Percentiles rank a stretch among this genome's conserved stretches.
Evolutionary conservation across 1,140 invertebrate species (phyloP).

Genomic region (Teleopsis dalmanni): DNA sequence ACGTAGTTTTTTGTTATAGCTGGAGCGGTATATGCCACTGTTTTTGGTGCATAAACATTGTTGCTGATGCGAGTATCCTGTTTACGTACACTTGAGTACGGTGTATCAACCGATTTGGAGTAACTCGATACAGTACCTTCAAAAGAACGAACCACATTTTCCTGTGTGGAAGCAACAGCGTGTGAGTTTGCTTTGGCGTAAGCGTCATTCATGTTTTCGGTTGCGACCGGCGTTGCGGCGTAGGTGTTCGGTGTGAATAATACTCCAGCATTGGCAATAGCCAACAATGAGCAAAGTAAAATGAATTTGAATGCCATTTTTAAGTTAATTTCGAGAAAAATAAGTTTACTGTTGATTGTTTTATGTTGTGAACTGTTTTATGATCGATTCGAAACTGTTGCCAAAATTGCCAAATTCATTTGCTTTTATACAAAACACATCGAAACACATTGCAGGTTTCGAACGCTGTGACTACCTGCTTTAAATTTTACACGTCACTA

Average conservation of each 20-base stretch:
- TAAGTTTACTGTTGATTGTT: slow-evolving; percentile 13
- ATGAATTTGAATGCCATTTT: slow-evolving; percentile 44
- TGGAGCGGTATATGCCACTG: slow-evolving; percentile 35
- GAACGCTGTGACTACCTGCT: too few relatives aligned
- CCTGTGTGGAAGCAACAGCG: slow-evolving; percentile 49
- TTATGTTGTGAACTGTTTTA: slow-evolving; percentile 11
- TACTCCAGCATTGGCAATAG: slow-evolving; percentile 43
- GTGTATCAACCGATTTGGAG: slow-evolving; percentile 55
- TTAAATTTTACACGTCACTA: too few relatives aligned
- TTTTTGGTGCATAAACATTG: slow-evolving; percentile 47
- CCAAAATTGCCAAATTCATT: not conserved
- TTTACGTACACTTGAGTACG: slow-evolving; percentile 57
- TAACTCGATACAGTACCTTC: slow-evolving; percentile 54
- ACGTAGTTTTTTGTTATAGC: slow-evolving; percentile 18
- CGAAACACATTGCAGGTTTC: too few relatives aligned
- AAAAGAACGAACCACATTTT: slow-evolving; percentile 50
- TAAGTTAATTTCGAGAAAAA: not conserved
- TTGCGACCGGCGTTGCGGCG: slow-evolving; percentile 31
- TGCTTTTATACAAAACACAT: not conserved
- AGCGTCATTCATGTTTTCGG: too few relatives aligned
- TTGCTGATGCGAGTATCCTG: slow-evolving; percentile 53
- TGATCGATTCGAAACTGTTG: slow-evolving; percentile 8
- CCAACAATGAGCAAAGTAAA: slow-evolving; percentile 44
- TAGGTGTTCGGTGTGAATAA: slow-evolving; percentile 23
- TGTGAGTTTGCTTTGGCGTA: slow-evolving; percentile 45